phyloP scores from a whole-genome alignment of 2,113 vertebrate genomes.

The Muntiacus muntjak region DNA sequence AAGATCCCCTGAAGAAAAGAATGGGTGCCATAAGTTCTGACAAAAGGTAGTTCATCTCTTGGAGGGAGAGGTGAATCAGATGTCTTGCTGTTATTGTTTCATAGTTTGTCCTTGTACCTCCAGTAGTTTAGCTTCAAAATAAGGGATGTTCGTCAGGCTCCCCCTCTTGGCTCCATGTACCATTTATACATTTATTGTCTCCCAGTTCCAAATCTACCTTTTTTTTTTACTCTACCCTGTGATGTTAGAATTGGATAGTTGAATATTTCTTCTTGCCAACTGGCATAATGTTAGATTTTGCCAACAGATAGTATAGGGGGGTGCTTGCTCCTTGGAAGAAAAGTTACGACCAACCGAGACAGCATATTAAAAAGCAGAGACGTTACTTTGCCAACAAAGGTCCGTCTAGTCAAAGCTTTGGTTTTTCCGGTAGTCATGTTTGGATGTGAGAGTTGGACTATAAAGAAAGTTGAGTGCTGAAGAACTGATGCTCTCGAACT shows the following conservation, averaged over 20 bases:
- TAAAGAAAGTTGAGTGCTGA: background rate
- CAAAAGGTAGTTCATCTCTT: background rate
- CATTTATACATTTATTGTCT: background rate
- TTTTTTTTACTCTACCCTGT: background rate
- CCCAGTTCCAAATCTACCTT: background rate
- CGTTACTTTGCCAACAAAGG: background rate
- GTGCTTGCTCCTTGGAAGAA: background rate
- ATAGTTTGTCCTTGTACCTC: background rate
- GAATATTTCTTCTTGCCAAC: background rate
- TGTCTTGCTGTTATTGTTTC: background rate
- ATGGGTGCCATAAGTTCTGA: background rate
- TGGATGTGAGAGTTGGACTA: background rate
- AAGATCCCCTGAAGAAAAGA: background rate
- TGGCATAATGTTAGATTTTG: background rate
- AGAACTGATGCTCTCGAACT: background rate
- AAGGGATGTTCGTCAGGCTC: background rate
- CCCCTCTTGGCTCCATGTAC: background rate
- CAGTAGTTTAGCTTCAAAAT: background rate
- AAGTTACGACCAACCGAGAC: background rate
- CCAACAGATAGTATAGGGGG: background rate
- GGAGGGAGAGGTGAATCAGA: background rate
- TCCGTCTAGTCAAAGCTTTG: background rate
- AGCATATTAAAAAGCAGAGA: background rate
- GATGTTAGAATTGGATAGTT: background rate
- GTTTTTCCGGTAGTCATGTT: background rate